Base-by-base conservation (phyloP, 2,797 vertebrate species). In the Luscinia luscinia region DNA sequence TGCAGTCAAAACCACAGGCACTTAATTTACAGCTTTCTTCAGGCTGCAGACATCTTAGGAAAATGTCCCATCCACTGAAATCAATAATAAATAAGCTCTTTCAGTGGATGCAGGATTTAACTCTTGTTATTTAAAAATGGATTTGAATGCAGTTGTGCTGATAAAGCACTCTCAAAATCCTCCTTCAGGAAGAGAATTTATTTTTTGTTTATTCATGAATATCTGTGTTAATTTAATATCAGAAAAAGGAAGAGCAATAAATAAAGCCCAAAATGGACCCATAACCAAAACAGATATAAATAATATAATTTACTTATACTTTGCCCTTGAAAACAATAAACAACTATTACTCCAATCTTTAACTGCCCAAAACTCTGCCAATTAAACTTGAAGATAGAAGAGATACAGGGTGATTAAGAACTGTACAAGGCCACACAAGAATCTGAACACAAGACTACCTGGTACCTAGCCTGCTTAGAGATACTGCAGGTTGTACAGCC, bases 91-190 rank as follows among this genome's bases (percentile, higher is more conserved):
- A 49, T 58, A 80, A 84, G 36, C 16, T 45, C 12, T 70, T 59
- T 41, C 75, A 66, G 43, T 12, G 41, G 48, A 91, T 43, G 34
- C n/a, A 92, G 28, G 70, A 85, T 52, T 87, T 90, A 59, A 75
- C 19, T 55, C 48, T 9, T n/a, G 20, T 40, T 54, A 58, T 55
- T 92, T 92, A 40, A 76, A 91, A 87, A 73, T 21, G 9, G 22
- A 79, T 76, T 54, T 66, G 59, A 86, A 89, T 27, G 45, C 27
- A 86, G 45, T 49, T 84, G 70, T 79, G 59, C 85, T 82, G 85
- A 91, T 59, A 81, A 63, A 74, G 83, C 57, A 88, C 52, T 66
- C 59, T 80, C 63, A 90, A 92, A 94, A 94, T 54, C 66, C 45
- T 86, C 66, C 66, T 75, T 69, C 30, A 12, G 45, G 41, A 43